phyloP scores from a whole-genome alignment of 2,888 invertebrate species.

The Lydus trimaculatus region DNA sequence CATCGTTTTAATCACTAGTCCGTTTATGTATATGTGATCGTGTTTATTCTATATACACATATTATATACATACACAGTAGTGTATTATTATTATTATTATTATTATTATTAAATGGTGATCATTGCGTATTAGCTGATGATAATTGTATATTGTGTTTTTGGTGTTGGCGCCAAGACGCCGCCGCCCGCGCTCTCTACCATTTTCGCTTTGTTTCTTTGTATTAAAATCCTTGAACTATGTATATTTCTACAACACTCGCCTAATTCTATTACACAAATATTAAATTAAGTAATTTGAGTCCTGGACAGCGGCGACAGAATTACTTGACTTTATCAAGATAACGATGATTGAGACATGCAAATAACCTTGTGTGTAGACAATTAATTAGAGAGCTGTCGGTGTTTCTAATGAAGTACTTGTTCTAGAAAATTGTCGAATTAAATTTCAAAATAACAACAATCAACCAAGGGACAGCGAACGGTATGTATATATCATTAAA shows the following conservation, averaged over 20 bases:
- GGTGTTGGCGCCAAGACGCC: not conserved
- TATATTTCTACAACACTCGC: not conserved
- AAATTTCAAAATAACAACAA: not conserved
- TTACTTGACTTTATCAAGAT: slow-evolving; percentile 15
- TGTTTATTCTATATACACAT: not conserved
- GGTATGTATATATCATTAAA: not conserved
- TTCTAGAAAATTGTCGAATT: slow-evolving; percentile 1
- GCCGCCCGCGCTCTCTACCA: too few species aligned
- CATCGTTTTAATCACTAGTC: not conserved
- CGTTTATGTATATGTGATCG: not conserved
- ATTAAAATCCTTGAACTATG: not conserved
- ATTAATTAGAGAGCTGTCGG: not conserved
- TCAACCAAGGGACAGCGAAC: not conserved
- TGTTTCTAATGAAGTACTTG: not conserved
- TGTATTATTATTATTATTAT: too few species aligned
- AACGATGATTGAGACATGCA: slow-evolving; percentile 33
- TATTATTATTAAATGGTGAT: not conserved
- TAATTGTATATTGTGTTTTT: not conserved
- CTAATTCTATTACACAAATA: slow-evolving; percentile 31
- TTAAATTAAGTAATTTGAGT: slow-evolving; percentile 31
- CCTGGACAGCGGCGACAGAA: slow-evolving; percentile 19
- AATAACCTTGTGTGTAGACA: slow-evolving; percentile 30
- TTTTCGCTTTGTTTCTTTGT: not conserved
- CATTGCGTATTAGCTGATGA: not conserved
- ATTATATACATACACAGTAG: too few species aligned